phyloP scores from a whole-genome alignment of 1,140 invertebrate species.

The Aphelenchoides avenae region DNA sequence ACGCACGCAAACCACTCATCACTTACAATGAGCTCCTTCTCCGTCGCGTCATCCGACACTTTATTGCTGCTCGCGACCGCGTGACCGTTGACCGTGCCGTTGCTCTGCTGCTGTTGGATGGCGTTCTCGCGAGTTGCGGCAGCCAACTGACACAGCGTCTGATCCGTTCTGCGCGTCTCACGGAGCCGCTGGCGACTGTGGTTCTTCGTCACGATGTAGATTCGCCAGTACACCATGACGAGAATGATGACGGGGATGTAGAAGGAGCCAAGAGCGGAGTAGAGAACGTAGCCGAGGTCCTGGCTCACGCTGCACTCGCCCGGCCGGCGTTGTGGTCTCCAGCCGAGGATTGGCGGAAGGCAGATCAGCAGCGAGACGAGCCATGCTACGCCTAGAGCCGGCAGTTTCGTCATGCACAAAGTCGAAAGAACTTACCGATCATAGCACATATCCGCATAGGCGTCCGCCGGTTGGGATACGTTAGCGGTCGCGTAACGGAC shows the following conservation, averaged over 20 bases:
- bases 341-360: slow-evolving; percentile 88
- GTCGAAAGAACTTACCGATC: slow-evolving; percentile 61
- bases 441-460: slow-evolving; percentile 64
- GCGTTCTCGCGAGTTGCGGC: slow-evolving; percentile 21
- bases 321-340: slow-evolving; percentile 64
- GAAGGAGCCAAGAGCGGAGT: slow-evolving; percentile 62
- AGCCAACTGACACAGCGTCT: slow-evolving; percentile 44
- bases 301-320: slow-evolving; percentile 60
- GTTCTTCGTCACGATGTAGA: slow-evolving; percentile 60
- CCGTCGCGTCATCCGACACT: too few species aligned
- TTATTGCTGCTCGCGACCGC: slow-evolving; percentile 19
- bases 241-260: slow-evolving; percentile 64
- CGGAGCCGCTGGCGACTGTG: slow-evolving; percentile 59
- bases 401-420: slow-evolving; percentile 62
- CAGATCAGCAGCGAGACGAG: slow-evolving; percentile 86
- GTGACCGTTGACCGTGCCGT: too few species aligned
- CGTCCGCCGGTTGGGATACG: slow-evolving; percentile 66
- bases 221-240: slow-evolving; percentile 63
- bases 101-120: too few species aligned
- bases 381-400: slow-evolving; percentile 72
- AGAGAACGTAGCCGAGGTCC: slow-evolving; percentile 63
- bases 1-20: too few species aligned
- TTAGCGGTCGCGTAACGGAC: slow-evolving; percentile 66
- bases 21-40: too few species aligned
- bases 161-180: slow-evolving; percentile 53